phyloP scores from a whole-genome alignment of 2,888 invertebrate genomes.

The Plemyria rubiginata region DNA sequence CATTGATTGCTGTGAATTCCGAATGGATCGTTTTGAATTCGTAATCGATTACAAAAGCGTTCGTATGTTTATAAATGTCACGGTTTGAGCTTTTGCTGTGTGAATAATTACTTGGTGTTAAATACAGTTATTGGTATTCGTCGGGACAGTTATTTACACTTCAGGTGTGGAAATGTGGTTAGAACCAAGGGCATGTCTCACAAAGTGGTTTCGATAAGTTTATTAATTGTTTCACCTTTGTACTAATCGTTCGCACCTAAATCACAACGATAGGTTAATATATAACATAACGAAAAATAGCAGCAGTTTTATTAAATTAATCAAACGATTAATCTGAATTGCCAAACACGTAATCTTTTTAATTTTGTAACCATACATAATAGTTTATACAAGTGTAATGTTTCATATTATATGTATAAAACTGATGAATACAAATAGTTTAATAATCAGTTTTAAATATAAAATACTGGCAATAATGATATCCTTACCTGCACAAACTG shows the following conservation, averaged over 20 bases:
- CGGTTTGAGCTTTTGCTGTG: conserved; percentile 61
- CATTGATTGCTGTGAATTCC: conserved; percentile 55
- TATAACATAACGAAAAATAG: too few relatives aligned
- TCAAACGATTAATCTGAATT: conserved; percentile 17
- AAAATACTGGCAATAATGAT: too few relatives aligned
- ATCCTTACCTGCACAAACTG: too few relatives aligned
- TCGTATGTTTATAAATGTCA: conserved; percentile 70
- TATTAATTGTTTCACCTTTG: conserved; percentile 24
- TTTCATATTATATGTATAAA: too few relatives aligned
- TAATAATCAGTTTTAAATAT: too few relatives aligned
- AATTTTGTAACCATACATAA: not conserved
- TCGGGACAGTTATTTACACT: conserved; percentile 32
- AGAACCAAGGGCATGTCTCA: conserved; percentile 18
- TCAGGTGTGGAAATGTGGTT: conserved; percentile 20
- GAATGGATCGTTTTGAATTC: conserved; percentile 57
- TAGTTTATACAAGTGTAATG: too few relatives aligned
- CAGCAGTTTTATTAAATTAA: conserved; percentile 12
- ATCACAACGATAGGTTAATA: conserved; percentile 2
- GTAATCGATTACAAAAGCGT: conserved; percentile 64
- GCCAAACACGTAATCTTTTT: not conserved
- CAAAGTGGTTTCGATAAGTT: conserved; percentile 12
- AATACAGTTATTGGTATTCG: conserved; percentile 32
- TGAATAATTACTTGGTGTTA: conserved; percentile 52
- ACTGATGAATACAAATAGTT: too few relatives aligned
- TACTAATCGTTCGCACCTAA: conserved; percentile 5